phyloP scores from a whole-genome alignment of 2,797 vertebrate species.

The Helarctos malayanus region DNA sequence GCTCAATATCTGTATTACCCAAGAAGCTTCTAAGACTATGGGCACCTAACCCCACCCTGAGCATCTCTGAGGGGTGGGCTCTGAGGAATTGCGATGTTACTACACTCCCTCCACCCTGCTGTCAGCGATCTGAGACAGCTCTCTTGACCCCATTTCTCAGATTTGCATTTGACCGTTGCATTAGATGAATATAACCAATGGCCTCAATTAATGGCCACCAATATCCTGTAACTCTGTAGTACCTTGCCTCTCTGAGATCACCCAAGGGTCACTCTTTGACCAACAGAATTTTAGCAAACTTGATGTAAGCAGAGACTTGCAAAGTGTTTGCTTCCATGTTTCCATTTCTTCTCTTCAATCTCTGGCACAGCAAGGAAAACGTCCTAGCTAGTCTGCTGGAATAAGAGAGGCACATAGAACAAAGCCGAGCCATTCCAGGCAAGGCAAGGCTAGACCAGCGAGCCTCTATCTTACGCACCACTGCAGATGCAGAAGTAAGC shows the following conservation, averaged over 20 bases:
- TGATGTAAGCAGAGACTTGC: neutral
- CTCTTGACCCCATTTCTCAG: neutral
- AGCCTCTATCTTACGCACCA: neutral
- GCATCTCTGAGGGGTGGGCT: neutral
- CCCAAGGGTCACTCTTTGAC: neutral
- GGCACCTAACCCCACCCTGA: neutral
- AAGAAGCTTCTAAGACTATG: neutral
- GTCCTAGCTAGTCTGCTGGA: neutral
- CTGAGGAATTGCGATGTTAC: neutral
- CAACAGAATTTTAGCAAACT: conserved; percentile 37
- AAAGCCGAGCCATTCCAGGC: neutral
- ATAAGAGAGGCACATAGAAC: neutral
- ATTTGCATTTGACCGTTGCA: neutral
- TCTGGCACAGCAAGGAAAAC: neutral
- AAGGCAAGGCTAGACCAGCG: neutral
- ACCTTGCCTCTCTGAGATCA: neutral
- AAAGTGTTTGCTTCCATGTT: neutral
- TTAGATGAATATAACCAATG: neutral
- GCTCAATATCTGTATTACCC: neutral
- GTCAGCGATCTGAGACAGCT: neutral
- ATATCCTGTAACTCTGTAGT: neutral
- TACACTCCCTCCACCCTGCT: neutral
- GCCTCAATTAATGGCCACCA: neutral
- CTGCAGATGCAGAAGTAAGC: neutral
- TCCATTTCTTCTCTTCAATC: neutral